Conservation (phyloP, 2,113 vertebrate species). For the Campylomormyrus numenius region DNA sequence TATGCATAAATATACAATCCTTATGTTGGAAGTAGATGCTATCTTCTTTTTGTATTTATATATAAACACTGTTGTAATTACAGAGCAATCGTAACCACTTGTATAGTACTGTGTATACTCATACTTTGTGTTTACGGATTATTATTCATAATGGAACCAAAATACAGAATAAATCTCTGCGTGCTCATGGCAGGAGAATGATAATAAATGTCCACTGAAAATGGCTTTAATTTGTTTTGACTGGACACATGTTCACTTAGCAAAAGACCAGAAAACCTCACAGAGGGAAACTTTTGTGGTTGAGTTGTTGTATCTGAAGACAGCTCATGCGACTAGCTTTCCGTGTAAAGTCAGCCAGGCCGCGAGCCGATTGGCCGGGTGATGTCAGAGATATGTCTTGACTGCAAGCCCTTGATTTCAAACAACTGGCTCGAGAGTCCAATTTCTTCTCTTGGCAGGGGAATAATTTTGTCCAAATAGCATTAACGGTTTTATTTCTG, state of each 20-base stretch:
- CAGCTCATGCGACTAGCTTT: background rate
- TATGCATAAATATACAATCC: background rate
- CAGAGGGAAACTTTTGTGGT: background rate
- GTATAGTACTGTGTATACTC: background rate
- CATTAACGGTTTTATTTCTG: background rate
- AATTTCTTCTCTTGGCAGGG: background rate
- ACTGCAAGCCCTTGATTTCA: conserved; percentile 8
- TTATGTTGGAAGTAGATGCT: background rate
- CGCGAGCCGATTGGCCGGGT: background rate
- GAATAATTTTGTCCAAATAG: background rate
- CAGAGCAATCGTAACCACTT: background rate
- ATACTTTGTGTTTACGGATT: conserved; percentile 4
- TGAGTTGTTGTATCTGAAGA: background rate
- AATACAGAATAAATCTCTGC: background rate
- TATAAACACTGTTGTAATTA: background rate
- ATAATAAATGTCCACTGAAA: background rate
- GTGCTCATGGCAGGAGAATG: background rate
- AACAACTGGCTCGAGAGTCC: background rate
- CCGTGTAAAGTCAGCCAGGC: background rate
- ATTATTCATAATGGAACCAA: background rate
- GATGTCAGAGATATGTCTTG: background rate
- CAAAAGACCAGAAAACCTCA: background rate
- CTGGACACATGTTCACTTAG: background rate
- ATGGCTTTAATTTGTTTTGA: conserved; percentile 10
- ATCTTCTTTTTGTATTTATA: background rate